Evolutionary conservation across 2,113 vertebrate species (phyloP).

Genomic region (Alethe diademata): DNA sequence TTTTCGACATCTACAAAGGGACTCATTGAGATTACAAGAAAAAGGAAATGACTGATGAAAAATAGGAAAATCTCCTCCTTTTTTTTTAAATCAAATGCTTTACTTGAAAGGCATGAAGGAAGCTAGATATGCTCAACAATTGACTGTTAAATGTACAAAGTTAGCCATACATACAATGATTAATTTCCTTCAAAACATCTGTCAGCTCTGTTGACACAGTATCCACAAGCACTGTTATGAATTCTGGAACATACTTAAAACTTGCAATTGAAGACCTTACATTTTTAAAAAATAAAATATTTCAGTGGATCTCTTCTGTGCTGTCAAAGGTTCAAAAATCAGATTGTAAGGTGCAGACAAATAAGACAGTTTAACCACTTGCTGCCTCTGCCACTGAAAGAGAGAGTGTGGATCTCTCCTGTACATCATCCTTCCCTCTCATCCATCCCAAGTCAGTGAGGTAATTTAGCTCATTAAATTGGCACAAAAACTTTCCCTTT

Average conservation of each 20-base stretch:
- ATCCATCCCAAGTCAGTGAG: background rate
- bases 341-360: background rate
- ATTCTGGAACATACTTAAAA: background rate
- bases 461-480: background rate
- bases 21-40: background rate
- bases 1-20: background rate
- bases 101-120: background rate
- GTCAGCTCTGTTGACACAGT: background rate
- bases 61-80: background rate
- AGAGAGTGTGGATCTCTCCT: background rate
- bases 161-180: background rate
- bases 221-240: background rate
- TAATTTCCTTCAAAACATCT: background rate
- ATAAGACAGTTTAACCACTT: background rate
- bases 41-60: background rate
- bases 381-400: background rate
- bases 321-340: background rate
- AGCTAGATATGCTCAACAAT: background rate
- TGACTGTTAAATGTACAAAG: background rate
- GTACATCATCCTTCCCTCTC: background rate
- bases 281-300: background rate
- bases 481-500: background rate
- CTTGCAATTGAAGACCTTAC: background rate
- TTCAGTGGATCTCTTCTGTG: background rate
- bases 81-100: background rate